Percentiles rank a stretch among this genome's conserved stretches.
phyloP scores from a whole-genome alignment of 2,797 vertebrate genomes.

The Gallinago solitaria region DNA sequence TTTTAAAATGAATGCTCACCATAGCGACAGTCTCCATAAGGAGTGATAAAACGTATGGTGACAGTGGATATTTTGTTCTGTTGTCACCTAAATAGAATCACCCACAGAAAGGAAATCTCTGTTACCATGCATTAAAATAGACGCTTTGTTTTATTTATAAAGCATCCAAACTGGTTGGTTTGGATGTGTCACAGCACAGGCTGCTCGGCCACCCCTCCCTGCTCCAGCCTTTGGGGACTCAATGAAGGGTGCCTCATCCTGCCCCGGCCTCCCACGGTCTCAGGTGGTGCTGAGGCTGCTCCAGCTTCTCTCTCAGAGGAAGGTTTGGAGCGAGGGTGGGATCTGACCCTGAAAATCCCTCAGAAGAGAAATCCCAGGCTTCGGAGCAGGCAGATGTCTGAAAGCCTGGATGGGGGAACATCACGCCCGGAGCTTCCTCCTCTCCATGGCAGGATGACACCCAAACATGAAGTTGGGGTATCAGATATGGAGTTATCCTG shows the following conservation, averaged over 20 bases:
- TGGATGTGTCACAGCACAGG: slow-evolving; percentile 29
- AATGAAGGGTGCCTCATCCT: not conserved
- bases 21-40: slow-evolving; percentile 14
- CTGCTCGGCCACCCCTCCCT: slow-evolving; percentile 35
- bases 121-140: slow-evolving; percentile 43
- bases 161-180: slow-evolving; percentile 50
- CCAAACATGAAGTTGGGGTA: not conserved
- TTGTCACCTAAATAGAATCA: slow-evolving; percentile 52
- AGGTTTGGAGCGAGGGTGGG: not conserved
- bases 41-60: slow-evolving; percentile 4
- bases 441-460: not conserved
- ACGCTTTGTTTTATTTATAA: slow-evolving; percentile 45
- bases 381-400: not conserved
- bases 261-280: not conserved
- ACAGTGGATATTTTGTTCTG: slow-evolving; percentile 41
- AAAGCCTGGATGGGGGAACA: not conserved
- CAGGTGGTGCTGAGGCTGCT: not conserved
- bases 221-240: not conserved
- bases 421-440: not conserved
- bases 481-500: slow-evolving; percentile 16
- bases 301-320: not conserved
- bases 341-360: not conserved
- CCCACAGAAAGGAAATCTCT: slow-evolving; percentile 44
- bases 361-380: not conserved
- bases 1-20: slow-evolving; percentile 10